These are phyloP conservation scores for Dromaius novaehollandiae DNA, from an alignment of 2,113 vertebrate genomes.

Conservation along the genomic window DNA sequence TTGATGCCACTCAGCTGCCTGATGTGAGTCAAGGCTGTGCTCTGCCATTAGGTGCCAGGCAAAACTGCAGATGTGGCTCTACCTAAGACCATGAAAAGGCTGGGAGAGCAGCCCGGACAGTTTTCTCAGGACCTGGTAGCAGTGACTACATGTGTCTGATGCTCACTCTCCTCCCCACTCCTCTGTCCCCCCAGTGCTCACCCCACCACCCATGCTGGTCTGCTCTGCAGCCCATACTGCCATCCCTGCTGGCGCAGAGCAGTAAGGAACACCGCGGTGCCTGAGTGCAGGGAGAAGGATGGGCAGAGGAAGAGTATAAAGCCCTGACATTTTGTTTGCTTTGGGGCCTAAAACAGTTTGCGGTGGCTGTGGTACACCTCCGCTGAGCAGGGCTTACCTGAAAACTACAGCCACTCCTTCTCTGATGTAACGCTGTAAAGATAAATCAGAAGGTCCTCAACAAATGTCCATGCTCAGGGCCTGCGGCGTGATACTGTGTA, in stretches of 20 bases:
- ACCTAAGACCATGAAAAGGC: background rate
- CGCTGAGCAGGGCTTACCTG: background rate
- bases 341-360: too few relatives aligned
- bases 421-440: background rate
- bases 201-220: background rate
- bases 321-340: too few relatives aligned
- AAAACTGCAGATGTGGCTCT: background rate
- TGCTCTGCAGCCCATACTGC: accelerated
- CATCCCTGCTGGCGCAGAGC: background rate
- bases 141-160: background rate
- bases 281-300: background rate
- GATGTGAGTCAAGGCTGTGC: background rate
- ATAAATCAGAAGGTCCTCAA: background rate
- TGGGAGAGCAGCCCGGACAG: background rate
- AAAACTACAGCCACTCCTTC: background rate
- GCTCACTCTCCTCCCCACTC: background rate
- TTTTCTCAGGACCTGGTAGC: background rate
- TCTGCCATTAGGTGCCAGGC: background rate
- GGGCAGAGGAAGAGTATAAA: background rate
- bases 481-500: too few relatives aligned
- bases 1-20: background rate
- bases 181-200: background rate
- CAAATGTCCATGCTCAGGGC: background rate
- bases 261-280: background rate
- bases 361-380: background rate